Evolutionary conservation across 2,888 invertebrate species (phyloP).

Genomic region (Netelia inedita): DNA sequence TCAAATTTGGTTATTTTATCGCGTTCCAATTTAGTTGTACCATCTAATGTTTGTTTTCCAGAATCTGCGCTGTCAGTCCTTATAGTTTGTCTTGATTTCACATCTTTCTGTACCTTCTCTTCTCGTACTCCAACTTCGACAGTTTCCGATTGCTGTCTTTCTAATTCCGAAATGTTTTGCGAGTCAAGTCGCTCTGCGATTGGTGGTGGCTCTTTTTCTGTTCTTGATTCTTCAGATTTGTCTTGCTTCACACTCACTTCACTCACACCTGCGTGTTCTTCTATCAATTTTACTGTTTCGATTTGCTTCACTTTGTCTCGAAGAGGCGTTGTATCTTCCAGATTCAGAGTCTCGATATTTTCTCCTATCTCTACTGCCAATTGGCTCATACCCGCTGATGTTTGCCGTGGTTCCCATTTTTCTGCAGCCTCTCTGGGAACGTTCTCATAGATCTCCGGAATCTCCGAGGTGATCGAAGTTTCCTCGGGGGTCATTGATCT

Average conservation of each 20-base stretch:
- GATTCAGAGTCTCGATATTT: background rate
- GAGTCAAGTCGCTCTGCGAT: conserved; percentile 11
- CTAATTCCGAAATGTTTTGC: conserved; percentile 4
- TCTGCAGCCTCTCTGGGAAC: background rate
- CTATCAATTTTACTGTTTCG: background rate
- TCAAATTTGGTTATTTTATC: background rate
- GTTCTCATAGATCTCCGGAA: conserved; percentile 3
- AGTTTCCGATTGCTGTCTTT: conserved; percentile 25
- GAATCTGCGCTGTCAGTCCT: background rate
- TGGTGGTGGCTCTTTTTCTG: background rate
- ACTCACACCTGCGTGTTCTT: conserved; percentile 21
- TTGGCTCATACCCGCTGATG: conserved; percentile 4
- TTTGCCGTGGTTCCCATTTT: background rate
- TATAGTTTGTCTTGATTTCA: background rate
- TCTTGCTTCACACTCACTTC: background rate
- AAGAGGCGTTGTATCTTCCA: background rate
- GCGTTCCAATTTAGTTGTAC: conserved; percentile 27
- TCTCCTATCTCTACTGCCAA: conserved; percentile 11
- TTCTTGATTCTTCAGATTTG: background rate
- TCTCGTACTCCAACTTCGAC: conserved; percentile 39
- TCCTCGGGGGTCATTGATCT: conserved; percentile 72
- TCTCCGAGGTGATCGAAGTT: conserved; percentile 41
- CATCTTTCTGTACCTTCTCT: conserved; percentile 34
- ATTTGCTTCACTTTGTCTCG: background rate
- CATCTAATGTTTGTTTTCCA: conserved; percentile 6